Conservation (phyloP, 1,140 invertebrate genomes). For the Adelges cooleyi region DNA sequence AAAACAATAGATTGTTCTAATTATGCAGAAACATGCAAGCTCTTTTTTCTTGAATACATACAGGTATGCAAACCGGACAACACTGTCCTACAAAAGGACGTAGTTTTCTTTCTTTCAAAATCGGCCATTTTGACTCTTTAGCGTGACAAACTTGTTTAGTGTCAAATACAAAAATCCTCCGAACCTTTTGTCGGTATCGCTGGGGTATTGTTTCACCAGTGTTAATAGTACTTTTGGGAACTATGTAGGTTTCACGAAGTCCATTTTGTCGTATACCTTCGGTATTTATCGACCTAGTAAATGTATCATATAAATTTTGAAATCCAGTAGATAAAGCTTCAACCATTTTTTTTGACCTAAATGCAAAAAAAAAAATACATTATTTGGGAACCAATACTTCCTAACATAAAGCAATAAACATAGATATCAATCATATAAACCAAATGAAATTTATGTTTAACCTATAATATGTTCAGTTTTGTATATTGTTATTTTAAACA, state of each 20-base stretch:
- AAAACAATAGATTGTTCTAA: too few species aligned
- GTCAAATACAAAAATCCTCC: not conserved
- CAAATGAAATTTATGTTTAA: too few species aligned
- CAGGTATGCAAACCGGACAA: slow-evolving; percentile 12
- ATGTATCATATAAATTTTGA: slow-evolving; percentile 3
- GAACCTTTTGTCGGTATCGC: not conserved
- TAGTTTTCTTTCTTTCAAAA: not conserved
- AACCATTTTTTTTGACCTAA: slow-evolving; percentile 3
- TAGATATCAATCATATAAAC: too few species aligned
- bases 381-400: too few species aligned
- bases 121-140: not conserved
- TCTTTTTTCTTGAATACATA: too few species aligned
- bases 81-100: not conserved
- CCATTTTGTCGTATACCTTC: not conserved
- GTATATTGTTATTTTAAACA: too few species aligned
- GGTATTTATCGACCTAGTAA: not conserved
- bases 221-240: not conserved
- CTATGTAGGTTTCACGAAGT: not conserved
- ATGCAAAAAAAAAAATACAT: not conserved
- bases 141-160: not conserved
- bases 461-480: too few species aligned
- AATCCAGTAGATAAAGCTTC: not conserved
- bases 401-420: too few species aligned
- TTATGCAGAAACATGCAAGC: too few species aligned
- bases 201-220: too few species aligned